These are phyloP conservation scores for Merodon equestris DNA, from an alignment of 2,888 invertebrate species.

Conservation along the genomic window DNA sequence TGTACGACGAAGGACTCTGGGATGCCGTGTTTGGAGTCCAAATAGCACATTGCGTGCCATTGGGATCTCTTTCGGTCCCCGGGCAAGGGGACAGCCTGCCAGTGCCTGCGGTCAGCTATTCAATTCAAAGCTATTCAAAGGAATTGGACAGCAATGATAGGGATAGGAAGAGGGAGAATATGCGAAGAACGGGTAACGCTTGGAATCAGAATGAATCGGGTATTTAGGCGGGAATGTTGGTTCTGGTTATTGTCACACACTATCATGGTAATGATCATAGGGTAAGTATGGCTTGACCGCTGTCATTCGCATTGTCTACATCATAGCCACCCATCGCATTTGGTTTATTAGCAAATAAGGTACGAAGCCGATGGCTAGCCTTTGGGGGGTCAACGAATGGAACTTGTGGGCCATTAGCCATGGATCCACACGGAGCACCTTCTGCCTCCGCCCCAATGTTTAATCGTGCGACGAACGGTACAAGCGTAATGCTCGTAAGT, in stretches of 20 bases:
- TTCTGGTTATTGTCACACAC: conserved; percentile 60
- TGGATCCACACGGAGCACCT: conserved; percentile 7
- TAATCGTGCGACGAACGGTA: background rate
- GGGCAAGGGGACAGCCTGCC: conserved; percentile 28
- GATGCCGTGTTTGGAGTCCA: conserved; percentile 18
- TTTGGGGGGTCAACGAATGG: conserved; percentile 11
- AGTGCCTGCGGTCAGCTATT: conserved; percentile 43
- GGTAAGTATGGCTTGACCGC: conserved; percentile 34
- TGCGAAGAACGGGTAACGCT: conserved; percentile 1
- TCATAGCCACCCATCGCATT: conserved; percentile 31
- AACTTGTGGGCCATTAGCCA: conserved; percentile 31
- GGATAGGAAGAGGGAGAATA: conserved; percentile 38
- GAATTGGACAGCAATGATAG: conserved; percentile 14
- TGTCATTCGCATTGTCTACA: background rate
- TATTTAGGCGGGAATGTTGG: conserved; percentile 58
- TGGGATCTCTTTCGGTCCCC: conserved; percentile 5
- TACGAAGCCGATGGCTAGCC: background rate
- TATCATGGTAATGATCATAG: conserved; percentile 57
- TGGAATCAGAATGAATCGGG: conserved; percentile 57
- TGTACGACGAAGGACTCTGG: conserved; percentile 34
- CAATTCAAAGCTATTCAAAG: conserved; percentile 46
- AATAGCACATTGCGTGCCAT: conserved; percentile 49
- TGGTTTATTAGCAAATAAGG: conserved; percentile 54
- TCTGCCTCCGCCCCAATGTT: background rate
- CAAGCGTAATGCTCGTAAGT: conserved; percentile 3